phyloP scores from a whole-genome alignment of 2,888 invertebrate genomes.

The Gibbula magus region DNA sequence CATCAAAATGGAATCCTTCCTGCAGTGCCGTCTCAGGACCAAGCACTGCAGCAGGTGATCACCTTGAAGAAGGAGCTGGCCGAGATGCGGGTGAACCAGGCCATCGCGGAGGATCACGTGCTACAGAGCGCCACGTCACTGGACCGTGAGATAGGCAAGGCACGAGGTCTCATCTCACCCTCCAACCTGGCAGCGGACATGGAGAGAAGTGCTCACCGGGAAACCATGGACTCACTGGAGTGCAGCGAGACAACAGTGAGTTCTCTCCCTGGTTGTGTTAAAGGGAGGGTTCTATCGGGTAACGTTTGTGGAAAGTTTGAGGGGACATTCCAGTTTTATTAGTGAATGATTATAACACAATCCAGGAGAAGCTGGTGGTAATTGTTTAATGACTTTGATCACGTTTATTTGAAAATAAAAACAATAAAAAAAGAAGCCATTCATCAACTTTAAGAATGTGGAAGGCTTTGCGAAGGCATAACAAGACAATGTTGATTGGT shows the following conservation, averaged over 20 bases:
- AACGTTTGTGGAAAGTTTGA: no score
- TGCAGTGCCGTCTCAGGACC: constrained; percentile 71
- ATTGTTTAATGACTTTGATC: no score
- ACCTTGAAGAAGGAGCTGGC: constrained; percentile 74
- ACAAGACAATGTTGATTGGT: no score
- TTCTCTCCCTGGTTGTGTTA: not conserved
- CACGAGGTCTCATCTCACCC: constrained; percentile 60
- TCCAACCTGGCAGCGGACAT: constrained; percentile 67
- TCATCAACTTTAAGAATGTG: no score
- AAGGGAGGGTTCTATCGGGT: no score
- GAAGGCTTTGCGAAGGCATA: no score
- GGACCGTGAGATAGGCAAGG: constrained; percentile 65
- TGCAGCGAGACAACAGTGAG: constrained; percentile 71
- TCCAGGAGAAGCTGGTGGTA: no score
- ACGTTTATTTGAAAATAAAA: no score
- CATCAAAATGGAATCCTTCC: not conserved
- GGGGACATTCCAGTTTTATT: no score
- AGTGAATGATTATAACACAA: no score
- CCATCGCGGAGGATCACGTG: constrained; percentile 59
- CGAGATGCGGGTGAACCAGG: constrained; percentile 72
- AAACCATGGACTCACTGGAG: constrained; percentile 72
- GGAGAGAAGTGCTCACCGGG: constrained; percentile 72
- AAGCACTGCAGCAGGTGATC: constrained; percentile 74
- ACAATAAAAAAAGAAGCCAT: no score
- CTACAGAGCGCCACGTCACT: constrained; percentile 54